A percentile compares a stretch with the other conserved stretches of the same genome.
Conservation (phyloP, 2,113 vertebrate genomes). For the Myrmecophaga tridactyla region DNA sequence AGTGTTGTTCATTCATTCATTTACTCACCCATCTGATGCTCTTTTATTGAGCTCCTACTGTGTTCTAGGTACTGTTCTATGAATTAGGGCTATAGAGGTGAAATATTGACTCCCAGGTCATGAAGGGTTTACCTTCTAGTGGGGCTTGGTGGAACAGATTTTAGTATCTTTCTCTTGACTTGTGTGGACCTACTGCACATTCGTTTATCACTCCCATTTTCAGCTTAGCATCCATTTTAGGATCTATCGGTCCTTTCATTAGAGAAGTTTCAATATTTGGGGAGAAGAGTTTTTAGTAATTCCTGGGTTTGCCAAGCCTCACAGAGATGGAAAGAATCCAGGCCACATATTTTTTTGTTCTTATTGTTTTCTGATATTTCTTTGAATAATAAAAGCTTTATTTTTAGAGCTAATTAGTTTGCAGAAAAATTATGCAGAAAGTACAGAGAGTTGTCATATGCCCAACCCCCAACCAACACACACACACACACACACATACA, state of each 20-base stretch:
- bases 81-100: conserved; percentile 5
- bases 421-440: too few relatives aligned
- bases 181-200: background rate
- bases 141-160: background rate
- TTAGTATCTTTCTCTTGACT: conserved; percentile 15
- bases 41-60: conserved; percentile 30
- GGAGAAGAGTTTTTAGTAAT: background rate
- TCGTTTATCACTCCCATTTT: background rate
- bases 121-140: background rate
- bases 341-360: background rate
- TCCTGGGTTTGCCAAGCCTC: background rate
- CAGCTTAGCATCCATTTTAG: background rate
- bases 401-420: too few relatives aligned
- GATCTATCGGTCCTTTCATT: background rate
- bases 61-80: background rate
- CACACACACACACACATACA: too few relatives aligned
- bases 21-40: conserved; percentile 35
- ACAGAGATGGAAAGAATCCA: background rate
- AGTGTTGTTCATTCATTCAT: conserved; percentile 61
- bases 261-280: background rate
- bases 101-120: conserved; percentile 16
- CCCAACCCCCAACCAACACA: too few relatives aligned
- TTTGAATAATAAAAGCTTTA: too few relatives aligned
- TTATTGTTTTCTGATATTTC: too few relatives aligned
- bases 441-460: too few relatives aligned